Evolutionary conservation across 2,888 invertebrate genomes (phyloP), one percentile per base, ranked within the genome.

Genomic region (Lysandra bellargus): DNA sequence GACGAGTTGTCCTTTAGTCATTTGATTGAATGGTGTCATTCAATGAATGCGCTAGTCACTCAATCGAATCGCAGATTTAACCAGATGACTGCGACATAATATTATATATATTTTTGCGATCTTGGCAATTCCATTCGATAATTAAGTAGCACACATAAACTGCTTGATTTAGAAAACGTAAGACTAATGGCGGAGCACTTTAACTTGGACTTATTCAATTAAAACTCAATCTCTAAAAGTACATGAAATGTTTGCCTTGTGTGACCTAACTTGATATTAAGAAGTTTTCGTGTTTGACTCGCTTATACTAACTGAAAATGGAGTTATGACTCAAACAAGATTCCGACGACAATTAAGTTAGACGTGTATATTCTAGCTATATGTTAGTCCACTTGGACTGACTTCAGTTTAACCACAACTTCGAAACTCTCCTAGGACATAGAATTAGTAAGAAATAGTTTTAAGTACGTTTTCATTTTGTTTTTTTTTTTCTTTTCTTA

Each of bases 301-400:
- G 74, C 74, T 74, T 74, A 9, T 74, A 44, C 74, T 74, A 74
- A 44, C 74, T 74, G 44, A 74, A 74, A 69, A 74, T 74, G 74
- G 7, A 44, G 74, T 74, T 74, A 74, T 74, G 74, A 74, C 44
- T 74, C 44, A 74, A 74, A 74, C 74, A 74, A 44, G 74, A 74
- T 74, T 74, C 74, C 44, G 44, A 44, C 40, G 44, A 74, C 44
- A 74, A 74, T 74, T 74, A 4, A 74, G 74, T 74, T 74, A 74
- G 40, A 74, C 44, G 23, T 73, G 37, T 44, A 40, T 74, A 74
- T 44, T 44, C n/a, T 4, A 74, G 40, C n/a, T 74, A 12, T 74
- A 4, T 69, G 69, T 17, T 33, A 69, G 69, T 37, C 14, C 33
- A 69, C 37, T 23, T 23, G 23, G 23, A 23, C 23, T 23, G 23